phyloP scores from a whole-genome alignment of 2,797 vertebrate genomes.

The Gymnopithys bicolor region DNA sequence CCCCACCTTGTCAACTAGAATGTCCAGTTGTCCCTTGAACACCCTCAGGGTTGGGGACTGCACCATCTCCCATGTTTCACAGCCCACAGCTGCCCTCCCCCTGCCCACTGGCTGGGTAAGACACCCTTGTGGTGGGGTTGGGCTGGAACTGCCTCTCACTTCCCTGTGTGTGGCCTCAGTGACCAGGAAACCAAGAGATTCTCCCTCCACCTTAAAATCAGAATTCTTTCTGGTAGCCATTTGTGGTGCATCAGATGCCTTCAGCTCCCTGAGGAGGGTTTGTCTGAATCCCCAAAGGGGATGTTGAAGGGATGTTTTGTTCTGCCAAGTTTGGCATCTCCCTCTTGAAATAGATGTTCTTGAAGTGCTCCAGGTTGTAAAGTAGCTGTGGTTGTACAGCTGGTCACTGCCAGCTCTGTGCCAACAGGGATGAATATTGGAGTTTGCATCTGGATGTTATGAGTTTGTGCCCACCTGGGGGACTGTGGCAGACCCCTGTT shows the following conservation, averaged over 20 bases:
- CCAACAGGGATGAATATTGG: neutral
- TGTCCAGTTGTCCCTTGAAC: neutral
- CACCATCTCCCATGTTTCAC: neutral
- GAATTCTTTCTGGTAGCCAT: neutral
- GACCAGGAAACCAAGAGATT: neutral
- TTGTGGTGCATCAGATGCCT: neutral
- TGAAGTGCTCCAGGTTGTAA: neutral
- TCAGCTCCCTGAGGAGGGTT: neutral
- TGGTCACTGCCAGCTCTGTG: neutral
- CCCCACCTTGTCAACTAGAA: neutral
- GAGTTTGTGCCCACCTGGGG: neutral
- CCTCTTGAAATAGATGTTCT: neutral
- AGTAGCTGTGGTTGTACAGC: neutral
- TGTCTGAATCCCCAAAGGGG: neutral
- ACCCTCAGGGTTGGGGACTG: neutral
- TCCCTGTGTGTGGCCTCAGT: neutral
- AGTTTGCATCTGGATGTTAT: neutral
- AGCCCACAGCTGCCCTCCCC: neutral
- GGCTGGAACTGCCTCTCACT: neutral
- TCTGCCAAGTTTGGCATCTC: neutral
- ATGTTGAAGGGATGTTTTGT: neutral
- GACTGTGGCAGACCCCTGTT: neutral
- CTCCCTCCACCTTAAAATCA: neutral
- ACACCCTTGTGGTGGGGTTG: neutral
- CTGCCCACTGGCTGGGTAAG: neutral